Evolutionary conservation across 2,113 vertebrate genomes (phyloP), one percentile per base, ranked within the genome.

Genomic region (Monarcha castaneiventris): DNA sequence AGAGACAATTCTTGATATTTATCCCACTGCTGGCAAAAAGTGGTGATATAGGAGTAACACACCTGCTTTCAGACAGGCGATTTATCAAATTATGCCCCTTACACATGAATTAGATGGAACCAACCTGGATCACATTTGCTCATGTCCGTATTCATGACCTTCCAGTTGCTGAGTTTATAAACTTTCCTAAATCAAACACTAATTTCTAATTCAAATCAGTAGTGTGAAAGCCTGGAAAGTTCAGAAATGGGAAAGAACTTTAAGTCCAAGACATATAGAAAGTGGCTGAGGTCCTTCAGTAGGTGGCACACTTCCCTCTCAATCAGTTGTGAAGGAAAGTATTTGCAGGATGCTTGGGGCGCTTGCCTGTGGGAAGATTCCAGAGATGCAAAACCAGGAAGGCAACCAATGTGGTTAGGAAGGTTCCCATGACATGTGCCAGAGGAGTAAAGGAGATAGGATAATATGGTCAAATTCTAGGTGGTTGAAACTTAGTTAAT

Each of bases 231-330:
- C 33, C 52, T 72, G 48, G 25, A 27, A 83, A 78, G 48, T 46
- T 88, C 39, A 74, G 61, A 61, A 83, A 77, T 48, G 58, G 49
- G 54, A 49, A 87, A 44, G 67, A 79, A 76, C 4, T 35, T 39
- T 39, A 30, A 37, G 68, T 22, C 61, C 73, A 61, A 72, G 61
- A 64, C 3, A 1, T 46, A n/a, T 4, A 75, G 79, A 58, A 84
- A 64, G 37, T 75, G 90, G 52, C 76, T 17, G 37, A 81, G 35
- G 80, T 84, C 73, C 83, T 97, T 96, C 96, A 96, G 94, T 89
- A 97, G 96, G 92, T 97, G 96, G 96, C 96, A 97, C 92, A 95
- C 96, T 97, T 97, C 80, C 49, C 96, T 90, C 79, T 95, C 80
- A 43, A 33, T 94, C 73, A 18, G 37, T 29, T 41, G 26, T 12